These are phyloP conservation scores for Aramus guarauna DNA, from an alignment of 2,113 vertebrate species.

Conservation along the genomic window DNA sequence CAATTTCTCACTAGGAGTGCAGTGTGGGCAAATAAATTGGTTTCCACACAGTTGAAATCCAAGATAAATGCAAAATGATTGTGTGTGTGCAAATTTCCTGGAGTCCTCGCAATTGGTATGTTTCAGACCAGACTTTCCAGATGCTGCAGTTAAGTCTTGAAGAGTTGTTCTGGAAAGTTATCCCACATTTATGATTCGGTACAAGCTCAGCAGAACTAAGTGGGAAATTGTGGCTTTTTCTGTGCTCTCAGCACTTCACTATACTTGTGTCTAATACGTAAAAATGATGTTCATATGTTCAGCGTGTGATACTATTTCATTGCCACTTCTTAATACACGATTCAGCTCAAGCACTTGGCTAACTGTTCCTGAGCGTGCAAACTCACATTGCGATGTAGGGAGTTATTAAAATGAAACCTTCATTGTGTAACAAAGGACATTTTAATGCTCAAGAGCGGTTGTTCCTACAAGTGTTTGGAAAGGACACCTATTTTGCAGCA, in stretches of 20 bases:
- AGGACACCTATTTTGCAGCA: not conserved
- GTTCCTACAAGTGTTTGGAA: not conserved
- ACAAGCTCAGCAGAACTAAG: not conserved
- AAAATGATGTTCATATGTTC: not conserved
- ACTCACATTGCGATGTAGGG: not conserved
- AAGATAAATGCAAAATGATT: not conserved
- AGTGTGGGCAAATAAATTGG: not conserved
- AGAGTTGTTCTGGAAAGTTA: not conserved
- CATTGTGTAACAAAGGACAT: accelerated
- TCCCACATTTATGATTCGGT: not conserved
- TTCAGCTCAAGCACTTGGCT: not conserved
- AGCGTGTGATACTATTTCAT: not conserved
- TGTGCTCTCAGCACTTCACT: not conserved
- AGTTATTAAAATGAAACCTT: not conserved
- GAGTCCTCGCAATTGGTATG: not conserved
- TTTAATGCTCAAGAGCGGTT: not conserved
- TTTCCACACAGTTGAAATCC: not conserved
- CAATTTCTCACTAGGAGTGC: not conserved
- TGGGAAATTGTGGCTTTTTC: not conserved
- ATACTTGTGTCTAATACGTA: not conserved
- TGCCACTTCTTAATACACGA: not conserved
- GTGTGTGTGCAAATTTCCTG: not conserved
- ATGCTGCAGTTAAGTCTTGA: not conserved
- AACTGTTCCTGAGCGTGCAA: not conserved
- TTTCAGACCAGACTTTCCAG: not conserved